Evolutionary conservation across 2,797 vertebrate species (phyloP), one percentile per base, ranked within the genome.

Genomic region (Rhinella marina): DNA sequence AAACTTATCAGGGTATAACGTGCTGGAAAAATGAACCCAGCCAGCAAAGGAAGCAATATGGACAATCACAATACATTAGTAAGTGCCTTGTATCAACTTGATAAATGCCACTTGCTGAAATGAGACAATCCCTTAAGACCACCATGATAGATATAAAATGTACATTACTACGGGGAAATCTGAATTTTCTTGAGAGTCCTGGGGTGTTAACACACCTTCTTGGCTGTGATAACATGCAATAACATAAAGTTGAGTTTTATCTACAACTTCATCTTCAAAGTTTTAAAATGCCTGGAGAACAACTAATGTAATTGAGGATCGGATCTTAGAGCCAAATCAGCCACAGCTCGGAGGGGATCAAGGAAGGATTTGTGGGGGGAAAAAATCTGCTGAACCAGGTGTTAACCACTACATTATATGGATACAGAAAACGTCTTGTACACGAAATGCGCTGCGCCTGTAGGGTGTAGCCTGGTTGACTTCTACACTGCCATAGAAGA

Each of bases 261-360:
- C 80, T 82, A 82, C 59, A 66, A n/a, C n/a, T n/a, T n/a, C n/a
- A n/a, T n/a, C 66, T 66, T 68, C 61, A 52, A 50, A 64, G 80
- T 16, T 17, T 73, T 57, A 76, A 52, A 76, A 76, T 0, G 72
- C 32, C 27, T 82, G 41, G 48, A 66, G 61, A 48, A 17, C 23
- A 25, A 48, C 77, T 4, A 62, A 81, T 81, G 59, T 81, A 52
- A 19, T 17, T 32, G 10, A 54, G 59, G 64, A 64, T 68, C 1
- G 68, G 70, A 59, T 75, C 12, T n/a, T 41, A 59, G 17, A 32
- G 25, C 66, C 66, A 72, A 13, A 41, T 1, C 66, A 14, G 62
- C 32, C 61, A 73, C 52, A 57, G 64, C 48, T 56, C 32, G n/a
- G 25, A 70, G 66, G 64, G 27, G 82, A 70, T 84, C 66, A 27